Conservation (phyloP, 2,113 vertebrate species). For the Misgurnus anguillicaudatus region DNA sequence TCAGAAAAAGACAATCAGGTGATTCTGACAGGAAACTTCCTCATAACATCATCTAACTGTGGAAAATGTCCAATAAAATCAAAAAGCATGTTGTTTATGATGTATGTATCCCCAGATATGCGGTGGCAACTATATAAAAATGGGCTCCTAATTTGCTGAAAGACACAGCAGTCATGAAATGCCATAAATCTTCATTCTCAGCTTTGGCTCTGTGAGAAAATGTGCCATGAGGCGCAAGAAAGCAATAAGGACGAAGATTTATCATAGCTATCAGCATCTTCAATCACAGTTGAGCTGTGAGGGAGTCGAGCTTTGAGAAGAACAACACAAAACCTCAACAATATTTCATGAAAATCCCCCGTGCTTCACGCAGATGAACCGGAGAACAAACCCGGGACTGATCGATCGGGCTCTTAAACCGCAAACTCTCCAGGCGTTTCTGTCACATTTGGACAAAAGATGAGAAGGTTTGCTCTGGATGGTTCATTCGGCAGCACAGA, state of each 20-base stretch:
- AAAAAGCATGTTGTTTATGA: constrained; percentile 33
- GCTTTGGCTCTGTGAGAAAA: constrained; percentile 30
- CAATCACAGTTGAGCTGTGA: constrained; percentile 3
- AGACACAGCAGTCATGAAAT: constrained; percentile 42
- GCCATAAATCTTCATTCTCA: constrained; percentile 53
- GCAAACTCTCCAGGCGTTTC: background rate
- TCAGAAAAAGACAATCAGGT: background rate
- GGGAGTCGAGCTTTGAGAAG: background rate
- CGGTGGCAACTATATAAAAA: constrained; percentile 42
- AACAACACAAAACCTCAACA: constrained; percentile 11
- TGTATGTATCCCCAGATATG: constrained; percentile 33
- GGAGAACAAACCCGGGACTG: background rate
- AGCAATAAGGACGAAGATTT: constrained; percentile 38
- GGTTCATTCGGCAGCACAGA: too few relatives aligned
- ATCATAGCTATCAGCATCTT: constrained; percentile 42
- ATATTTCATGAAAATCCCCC: constrained; percentile 22
- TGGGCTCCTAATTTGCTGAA: constrained; percentile 36
- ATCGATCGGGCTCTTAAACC: constrained; percentile 3
- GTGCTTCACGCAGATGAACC: background rate
- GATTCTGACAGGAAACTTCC: background rate
- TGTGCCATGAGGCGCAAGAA: constrained; percentile 38
- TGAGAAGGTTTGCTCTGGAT: background rate
- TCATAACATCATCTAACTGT: constrained; percentile 4
- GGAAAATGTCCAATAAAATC: constrained; percentile 10
- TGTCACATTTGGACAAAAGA: background rate